These are phyloP conservation scores for Drosophila prolongata DNA, from an alignment of 2,888 invertebrate genomes.

Conservation along the genomic window DNA sequence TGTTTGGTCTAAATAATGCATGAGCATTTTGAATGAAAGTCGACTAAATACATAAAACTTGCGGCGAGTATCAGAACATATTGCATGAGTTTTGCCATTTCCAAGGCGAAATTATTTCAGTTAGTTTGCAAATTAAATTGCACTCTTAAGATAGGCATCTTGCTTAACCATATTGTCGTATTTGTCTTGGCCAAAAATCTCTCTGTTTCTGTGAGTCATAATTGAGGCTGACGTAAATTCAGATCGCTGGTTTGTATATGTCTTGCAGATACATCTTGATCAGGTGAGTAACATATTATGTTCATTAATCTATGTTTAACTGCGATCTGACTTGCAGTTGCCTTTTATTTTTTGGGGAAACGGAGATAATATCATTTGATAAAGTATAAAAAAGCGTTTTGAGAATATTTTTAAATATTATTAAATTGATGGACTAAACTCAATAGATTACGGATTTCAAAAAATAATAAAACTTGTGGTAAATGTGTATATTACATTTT, in stretches of 20 bases:
- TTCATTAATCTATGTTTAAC: neutral
- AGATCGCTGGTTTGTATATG: slow-evolving; percentile 24
- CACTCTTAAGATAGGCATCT: slow-evolving; percentile 24
- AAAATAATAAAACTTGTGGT: too few relatives aligned
- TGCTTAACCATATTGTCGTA: slow-evolving; percentile 30
- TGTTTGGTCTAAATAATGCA: neutral
- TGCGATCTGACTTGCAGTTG: too few relatives aligned
- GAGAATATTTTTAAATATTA: too few relatives aligned
- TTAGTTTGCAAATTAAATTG: slow-evolving; percentile 17
- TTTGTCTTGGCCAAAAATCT: slow-evolving; percentile 22
- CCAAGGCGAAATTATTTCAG: slow-evolving; percentile 1
- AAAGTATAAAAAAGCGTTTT: too few relatives aligned
- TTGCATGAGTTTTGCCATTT: neutral
- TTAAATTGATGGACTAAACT: neutral
- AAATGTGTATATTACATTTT: too few relatives aligned
- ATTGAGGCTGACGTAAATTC: slow-evolving; percentile 36
- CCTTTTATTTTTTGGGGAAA: too few relatives aligned
- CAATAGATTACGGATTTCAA: too few relatives aligned
- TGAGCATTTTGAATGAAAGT: neutral
- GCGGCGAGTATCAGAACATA: neutral
- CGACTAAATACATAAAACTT: neutral
- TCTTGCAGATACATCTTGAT: slow-evolving; percentile 18
- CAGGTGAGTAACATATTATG: slow-evolving; percentile 34
- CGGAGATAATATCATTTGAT: too few relatives aligned
- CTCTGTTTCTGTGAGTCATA: slow-evolving; percentile 21